phyloP scores from a whole-genome alignment of 2,797 vertebrate genomes.

The Crotalus adamanteus region DNA sequence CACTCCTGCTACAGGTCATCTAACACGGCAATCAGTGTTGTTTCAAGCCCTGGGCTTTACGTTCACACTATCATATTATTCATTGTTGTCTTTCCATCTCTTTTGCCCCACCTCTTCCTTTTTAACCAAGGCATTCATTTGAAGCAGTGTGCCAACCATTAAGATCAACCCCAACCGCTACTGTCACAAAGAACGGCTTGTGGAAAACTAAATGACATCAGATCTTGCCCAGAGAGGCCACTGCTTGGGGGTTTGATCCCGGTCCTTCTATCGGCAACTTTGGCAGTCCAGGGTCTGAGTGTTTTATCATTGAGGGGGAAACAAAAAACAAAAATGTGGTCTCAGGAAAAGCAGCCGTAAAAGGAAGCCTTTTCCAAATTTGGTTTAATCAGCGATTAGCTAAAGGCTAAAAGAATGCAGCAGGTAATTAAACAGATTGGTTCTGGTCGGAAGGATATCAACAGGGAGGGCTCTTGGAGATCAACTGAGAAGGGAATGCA shows the following conservation, averaged over 20 bases:
- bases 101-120: not conserved
- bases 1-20: not conserved
- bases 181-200: not conserved
- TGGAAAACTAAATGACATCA: not conserved
- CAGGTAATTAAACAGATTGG: constrained; percentile 1
- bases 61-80: not conserved
- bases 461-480: not conserved
- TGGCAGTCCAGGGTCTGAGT: not conserved
- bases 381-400: not conserved
- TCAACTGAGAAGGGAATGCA: not conserved
- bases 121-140: not conserved
- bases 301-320: not conserved
- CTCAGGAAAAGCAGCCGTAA: not conserved
- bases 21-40: not conserved
- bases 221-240: not conserved
- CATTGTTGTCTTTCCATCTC: not conserved
- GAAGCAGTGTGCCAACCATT: not conserved
- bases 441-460: not conserved
- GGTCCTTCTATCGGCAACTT: not conserved
- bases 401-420: not conserved
- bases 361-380: not conserved
- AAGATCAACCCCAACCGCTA: not conserved
- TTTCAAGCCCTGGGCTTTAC: not conserved
- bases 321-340: not conserved
- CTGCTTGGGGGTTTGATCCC: not conserved